Evolutionary conservation across 2,113 vertebrate genomes (phyloP), one percentile per base, ranked within the genome.

Genomic region (Brevimyrus niger): DNA sequence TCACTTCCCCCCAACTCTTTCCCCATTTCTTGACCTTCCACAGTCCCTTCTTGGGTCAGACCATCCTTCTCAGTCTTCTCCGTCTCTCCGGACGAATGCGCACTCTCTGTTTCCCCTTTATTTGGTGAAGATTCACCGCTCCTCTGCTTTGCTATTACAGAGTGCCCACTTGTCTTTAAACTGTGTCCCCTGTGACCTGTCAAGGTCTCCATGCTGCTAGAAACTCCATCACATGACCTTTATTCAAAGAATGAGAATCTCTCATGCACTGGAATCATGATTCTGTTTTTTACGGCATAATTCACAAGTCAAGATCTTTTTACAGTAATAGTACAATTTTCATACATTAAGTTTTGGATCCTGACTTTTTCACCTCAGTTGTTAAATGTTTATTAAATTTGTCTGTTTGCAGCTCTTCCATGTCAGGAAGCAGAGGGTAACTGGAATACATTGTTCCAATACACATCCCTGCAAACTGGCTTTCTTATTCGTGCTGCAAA

Each of bases 111-210:
- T 44, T 89, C 31, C 48, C 31, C 23, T 47, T 44, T 55, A 47
- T n/a, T 58, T n/a, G 10, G 27, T 48, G 88, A 38, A 44, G 47
- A 50, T 31, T 38, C 55, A 44, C 31, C 35, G 61, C 19, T 89
- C 15, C 27, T 76, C 27, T 82, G 85, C 53, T 89, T 86, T 47
- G 89, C 89, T 31, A 85, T 89, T 88, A 91, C 61, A 13, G 31
- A 51, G 61, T 88, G 53, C 3, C 23, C 2, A 90, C 46, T 61
- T 61, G 23, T 84, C 0, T 84, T 89, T 23, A 80, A 88, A 61
- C 73, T 90, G 88, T 13, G 82, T 82, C 47, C 58, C 58, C 61
- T 86, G 11, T 85, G 88, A 89, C 10, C 61, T 69, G 27, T 11
- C n/a, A 46, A 38, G 51, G 31, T 21, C 9, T 11, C 0, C 1